phyloP scores from a whole-genome alignment of 2,888 invertebrate genomes.

The Drosophila borborema region DNA sequence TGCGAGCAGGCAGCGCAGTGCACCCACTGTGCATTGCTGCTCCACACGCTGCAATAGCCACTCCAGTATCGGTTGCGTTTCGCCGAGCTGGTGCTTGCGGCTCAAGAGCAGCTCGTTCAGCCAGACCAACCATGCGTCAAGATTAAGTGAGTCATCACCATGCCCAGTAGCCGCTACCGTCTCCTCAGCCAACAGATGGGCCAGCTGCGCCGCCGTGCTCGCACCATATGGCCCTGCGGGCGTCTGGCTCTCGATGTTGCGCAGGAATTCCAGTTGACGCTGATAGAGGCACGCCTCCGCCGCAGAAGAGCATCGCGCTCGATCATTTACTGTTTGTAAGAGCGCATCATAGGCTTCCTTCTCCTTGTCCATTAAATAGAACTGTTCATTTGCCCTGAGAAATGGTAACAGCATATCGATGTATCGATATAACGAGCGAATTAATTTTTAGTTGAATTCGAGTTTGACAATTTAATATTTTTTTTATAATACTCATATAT shows the following conservation, averaged over 20 bases:
- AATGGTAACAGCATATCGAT: constrained; percentile 20
- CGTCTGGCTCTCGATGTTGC: constrained; percentile 26
- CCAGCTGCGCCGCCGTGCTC: constrained; percentile 32
- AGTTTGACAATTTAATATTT: not conserved
- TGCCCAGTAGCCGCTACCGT: not conserved
- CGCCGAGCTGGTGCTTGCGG: constrained; percentile 31
- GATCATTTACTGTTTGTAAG: constrained; percentile 31
- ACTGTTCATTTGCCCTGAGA: not conserved
- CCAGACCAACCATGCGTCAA: constrained; percentile 57
- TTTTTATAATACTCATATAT: not conserved
- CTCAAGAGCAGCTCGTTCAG: constrained; percentile 51
- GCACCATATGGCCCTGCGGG: constrained; percentile 31
- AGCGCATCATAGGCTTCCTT: constrained; percentile 42
- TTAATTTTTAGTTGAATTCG: not conserved
- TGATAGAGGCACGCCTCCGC: constrained; percentile 19
- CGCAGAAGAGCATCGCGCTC: constrained; percentile 5
- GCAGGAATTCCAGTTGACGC: constrained; percentile 52
- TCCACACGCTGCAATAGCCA: constrained; percentile 43
- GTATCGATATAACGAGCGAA: constrained; percentile 17
- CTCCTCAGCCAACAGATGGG: constrained; percentile 46
- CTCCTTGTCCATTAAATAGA: constrained; percentile 62
- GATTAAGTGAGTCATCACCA: constrained; percentile 17
- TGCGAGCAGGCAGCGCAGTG: constrained; percentile 33
- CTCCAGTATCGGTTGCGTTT: constrained; percentile 34
- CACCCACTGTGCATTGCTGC: not conserved